Evolutionary conservation across 2,797 vertebrate genomes (phyloP), one percentile per base, ranked within the genome.

Genomic region (Rhinatrema bivittatum): DNA sequence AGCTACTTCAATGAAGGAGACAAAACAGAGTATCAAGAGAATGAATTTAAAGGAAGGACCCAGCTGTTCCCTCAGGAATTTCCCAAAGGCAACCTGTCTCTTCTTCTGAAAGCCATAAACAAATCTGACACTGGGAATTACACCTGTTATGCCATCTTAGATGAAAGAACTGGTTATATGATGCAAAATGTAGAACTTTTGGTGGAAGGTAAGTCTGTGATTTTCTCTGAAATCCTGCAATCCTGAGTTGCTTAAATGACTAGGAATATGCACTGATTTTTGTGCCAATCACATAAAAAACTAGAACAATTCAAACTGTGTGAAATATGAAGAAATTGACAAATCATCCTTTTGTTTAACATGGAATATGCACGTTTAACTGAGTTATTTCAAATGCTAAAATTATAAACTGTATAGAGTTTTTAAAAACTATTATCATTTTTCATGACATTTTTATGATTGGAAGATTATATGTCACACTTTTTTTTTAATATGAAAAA

Each of bases 51-150:
- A 10, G 39, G 20, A 10, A 32, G 46, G 13, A 49, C 39, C 8
- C 22, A 32, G 16, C 23, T 49, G 12, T 42, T 49, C 25, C 39
- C 10, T 5, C 3, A 5, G 7, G 39, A 42, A 18, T 36, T 49
- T 13, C 11, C 10, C 15, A 37, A 19, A 18, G 46, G 39, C 23
- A 49, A 37, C 16, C 15, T 34, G 12, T 16, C 32, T 5, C 32
- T 49, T 6, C 21, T 31, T 15, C 9, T 37, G 12, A 36, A 7
- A 20, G 16, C 7, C 14, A 8, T 30, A 21, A 7, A 9, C 8
- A 9, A 5, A n/a, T 30, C 32, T 7, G 39, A 37, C n/a, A n/a
- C 16, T 19, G 46, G 46, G 8, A 49, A 36, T 12, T 37, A 37
- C n/a, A 24, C 29, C 3, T 49, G 46, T 15, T 26, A 8, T 11